These are phyloP conservation scores for Sylvia borin DNA, from an alignment of 2,797 vertebrate genomes.

Conservation along the genomic window DNA sequence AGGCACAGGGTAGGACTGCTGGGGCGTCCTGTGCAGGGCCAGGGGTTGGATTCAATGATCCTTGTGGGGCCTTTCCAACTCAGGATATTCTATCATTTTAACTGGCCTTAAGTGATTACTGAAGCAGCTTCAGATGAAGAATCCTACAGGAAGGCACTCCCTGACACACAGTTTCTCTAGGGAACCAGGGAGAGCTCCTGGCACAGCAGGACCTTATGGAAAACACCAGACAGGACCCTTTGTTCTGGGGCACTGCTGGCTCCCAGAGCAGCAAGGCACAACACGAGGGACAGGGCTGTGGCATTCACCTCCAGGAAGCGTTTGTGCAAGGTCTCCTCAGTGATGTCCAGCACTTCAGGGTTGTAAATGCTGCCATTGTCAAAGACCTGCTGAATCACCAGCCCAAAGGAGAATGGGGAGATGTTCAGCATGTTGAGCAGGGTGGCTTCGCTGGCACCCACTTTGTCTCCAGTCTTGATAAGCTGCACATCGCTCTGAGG, in stretches of 20 bases:
- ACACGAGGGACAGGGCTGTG: rapidly evolving
- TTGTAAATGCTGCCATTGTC: conserved; percentile 98
- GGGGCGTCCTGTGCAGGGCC: neutral
- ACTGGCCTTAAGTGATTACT: neutral
- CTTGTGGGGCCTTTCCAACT: neutral
- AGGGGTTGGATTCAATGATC: neutral
- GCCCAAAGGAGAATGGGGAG: conserved; percentile 96
- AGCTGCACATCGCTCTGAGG: conserved; percentile 91
- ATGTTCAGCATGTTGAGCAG: conserved; percentile 99
- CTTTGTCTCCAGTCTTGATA: conserved; percentile 94
- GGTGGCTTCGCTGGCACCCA: conserved; percentile 97
- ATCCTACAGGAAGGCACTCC: neutral
- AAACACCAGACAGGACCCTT: neutral
- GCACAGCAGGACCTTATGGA: neutral
- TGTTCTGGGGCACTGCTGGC: neutral
- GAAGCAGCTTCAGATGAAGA: neutral
- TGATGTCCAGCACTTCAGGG: conserved; percentile 98
- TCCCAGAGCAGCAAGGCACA: rapidly evolving
- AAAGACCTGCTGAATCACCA: conserved; percentile 97
- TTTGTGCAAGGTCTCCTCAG: conserved; percentile 89
- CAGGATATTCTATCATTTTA: neutral
- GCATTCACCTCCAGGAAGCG: conserved; percentile 90
- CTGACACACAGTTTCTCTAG: neutral
- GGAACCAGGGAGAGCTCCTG: neutral
- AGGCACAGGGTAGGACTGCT: neutral